Base-by-base conservation (phyloP, 1,140 invertebrate species). In the Streblospio benedicti region DNA sequence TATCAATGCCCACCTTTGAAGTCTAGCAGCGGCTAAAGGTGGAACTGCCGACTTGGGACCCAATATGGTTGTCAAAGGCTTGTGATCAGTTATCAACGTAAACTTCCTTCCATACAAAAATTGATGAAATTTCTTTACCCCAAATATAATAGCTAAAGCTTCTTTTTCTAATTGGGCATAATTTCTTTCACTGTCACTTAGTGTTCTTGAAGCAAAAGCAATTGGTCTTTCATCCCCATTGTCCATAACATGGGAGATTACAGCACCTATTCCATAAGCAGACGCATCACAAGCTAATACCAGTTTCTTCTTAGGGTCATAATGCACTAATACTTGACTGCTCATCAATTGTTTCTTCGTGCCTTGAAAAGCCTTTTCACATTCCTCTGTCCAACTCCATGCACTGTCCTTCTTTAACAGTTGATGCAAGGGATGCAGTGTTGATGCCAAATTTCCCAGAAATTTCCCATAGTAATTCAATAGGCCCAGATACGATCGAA, bases 91-190 rank as follows among this genome's bases (percentile, higher is more conserved):
- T 20, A 66, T 43, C 2, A 76, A 44, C 20, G 57, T 66, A 51
- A 74, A 71, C 9, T 63, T 57, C 41, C 68, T 65, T 50, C 76
- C 82, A 68, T 69, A 79, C 3, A 82, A 49, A 65, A 79, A 84
- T 33, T 80, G 64, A 32, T 81, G 71, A 67, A 83, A 84, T 66
- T 79, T 79, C 57, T 75, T 74, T 4, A 84, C 71, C 3, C 74
- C 77, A 67, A 71, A 83, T 1, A 83, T 60, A 12, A 84, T 76
- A 1, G 76, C 74, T n/a, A 81, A 63, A 5, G 76, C 79, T 71
- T 85, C 81, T 64, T 76, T 81, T 32, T 85, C 79, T 28, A 58
- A 50, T 27, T 58, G 57, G 9, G 35, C 43, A 49, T 58, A 58
- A 20, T 43, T 2, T 28, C 52, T 28, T 32, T 54, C 35, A 38